Base-by-base conservation (phyloP, 2,797 vertebrate genomes). In the Ctenochaetus hawaiiensis region DNA sequence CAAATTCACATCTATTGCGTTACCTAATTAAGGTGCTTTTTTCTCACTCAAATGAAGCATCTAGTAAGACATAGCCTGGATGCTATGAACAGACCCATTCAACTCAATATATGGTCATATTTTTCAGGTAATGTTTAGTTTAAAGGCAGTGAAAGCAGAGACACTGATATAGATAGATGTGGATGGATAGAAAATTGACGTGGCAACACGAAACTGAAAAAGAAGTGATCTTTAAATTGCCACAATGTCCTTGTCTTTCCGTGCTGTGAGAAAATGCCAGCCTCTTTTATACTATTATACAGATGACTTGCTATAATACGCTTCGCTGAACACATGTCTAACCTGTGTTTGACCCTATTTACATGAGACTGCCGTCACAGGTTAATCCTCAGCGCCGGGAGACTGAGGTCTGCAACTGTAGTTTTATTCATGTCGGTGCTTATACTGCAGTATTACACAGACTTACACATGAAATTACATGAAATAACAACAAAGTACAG, bases 271-370 rank as follows among this genome's bases (percentile, higher is more conserved):
- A 45, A 39, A 47, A 26, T 4, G 16, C 52, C 2, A 54, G n/a
- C 26, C 14, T n/a, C 0, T 26, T 22, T 45, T 14, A 16, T 17
- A 11, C 48, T 17, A 3, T 39, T 12, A 5, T 23, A 26, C 30
- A 39, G 49, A n/a, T 26, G n/a, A 54, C 20, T 44, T 4, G 1
- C 13, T 13, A 2, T 30, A 62, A 41, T 30, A 26, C 0, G 0
- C n/a, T 52, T 51, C 26, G 9, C 23, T 43, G 48, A 57, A 48
- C 43, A 43, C 14, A 16, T 6, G 18, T 48, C 49, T 43, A 49
- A 49, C 62, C 48, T 62, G 34, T 34, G 13, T 14, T 49, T 41
- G 34, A 61, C 34, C 56, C 43, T 49, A 9, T 48, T 66, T 56
- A 44, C 30, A 18, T 4, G 43, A 53, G 13, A 66, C 54, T 18